phyloP scores from a whole-genome alignment of 2,888 invertebrate species.

The Acleris laterana region DNA sequence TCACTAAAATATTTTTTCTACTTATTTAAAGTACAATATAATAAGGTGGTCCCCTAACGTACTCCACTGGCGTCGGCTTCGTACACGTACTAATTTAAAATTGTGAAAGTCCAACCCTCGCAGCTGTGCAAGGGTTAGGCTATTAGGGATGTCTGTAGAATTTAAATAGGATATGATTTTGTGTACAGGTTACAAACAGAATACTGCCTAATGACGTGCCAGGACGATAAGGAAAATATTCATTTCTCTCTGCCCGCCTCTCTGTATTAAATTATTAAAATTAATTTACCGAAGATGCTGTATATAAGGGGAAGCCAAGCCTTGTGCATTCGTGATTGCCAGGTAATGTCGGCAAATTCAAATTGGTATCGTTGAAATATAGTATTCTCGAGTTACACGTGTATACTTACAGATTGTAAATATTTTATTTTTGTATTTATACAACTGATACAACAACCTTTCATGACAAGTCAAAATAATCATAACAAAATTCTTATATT shows the following conservation, averaged over 20 bases:
- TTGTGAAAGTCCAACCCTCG: conserved; percentile 33
- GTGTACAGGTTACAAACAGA: conserved; percentile 49
- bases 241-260: conserved; percentile 42
- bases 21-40: conserved; percentile 7
- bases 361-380: neutral
- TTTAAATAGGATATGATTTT: conserved; percentile 46
- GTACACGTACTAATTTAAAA: conserved; percentile 36
- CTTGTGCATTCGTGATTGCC: no score
- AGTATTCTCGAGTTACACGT: neutral
- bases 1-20: neutral
- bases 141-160: conserved; percentile 44
- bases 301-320: conserved; percentile 6
- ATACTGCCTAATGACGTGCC: conserved; percentile 51
- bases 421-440: no score
- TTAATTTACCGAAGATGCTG: conserved; percentile 47
- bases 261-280: conserved; percentile 53
- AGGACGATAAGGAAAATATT: conserved; percentile 45
- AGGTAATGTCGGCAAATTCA: no score
- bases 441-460: no score
- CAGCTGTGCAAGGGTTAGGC: conserved; percentile 39
- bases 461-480: no score
- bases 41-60: conserved; percentile 10
- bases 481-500: no score
- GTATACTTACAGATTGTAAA: neutral
- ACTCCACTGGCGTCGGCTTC: conserved; percentile 19